A percentile compares a stretch with the other conserved stretches of the same genome.
Evolutionary conservation across 1,140 invertebrate species (phyloP).

Genomic region (Ladona fulva): DNA sequence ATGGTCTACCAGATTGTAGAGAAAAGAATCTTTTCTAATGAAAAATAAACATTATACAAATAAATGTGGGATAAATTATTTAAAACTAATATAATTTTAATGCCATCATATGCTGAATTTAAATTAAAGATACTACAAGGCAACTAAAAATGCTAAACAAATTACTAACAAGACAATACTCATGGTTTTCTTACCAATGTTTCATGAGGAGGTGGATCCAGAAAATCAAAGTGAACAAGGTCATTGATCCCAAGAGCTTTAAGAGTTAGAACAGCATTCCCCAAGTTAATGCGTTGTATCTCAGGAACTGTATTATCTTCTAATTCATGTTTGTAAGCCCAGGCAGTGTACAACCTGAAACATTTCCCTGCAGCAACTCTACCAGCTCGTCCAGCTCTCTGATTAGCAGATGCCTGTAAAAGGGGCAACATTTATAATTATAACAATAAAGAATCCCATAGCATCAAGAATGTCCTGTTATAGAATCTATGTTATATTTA

Average conservation of each 20-base stretch:
- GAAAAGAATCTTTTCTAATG: too few relatives aligned
- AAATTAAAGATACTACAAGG: too few relatives aligned
- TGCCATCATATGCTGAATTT: too few relatives aligned
- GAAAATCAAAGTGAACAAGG: constrained; percentile 95
- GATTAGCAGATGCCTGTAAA: constrained; percentile 75
- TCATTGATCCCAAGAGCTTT: constrained; percentile 98
- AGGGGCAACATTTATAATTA: not conserved
- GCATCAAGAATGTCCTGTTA: too few relatives aligned
- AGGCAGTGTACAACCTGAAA: constrained; percentile 92
- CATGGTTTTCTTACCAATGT: constrained; percentile 56
- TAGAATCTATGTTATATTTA: too few relatives aligned
- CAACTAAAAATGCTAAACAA: too few relatives aligned
- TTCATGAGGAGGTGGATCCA: constrained; percentile 97
- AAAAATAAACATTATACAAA: too few relatives aligned
- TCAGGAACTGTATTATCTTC: constrained; percentile 98
- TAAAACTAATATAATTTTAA: too few relatives aligned
- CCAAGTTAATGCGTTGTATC: constrained; percentile 95
- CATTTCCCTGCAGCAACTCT: constrained; percentile 94
- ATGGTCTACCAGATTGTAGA: too few relatives aligned
- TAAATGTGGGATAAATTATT: too few relatives aligned
- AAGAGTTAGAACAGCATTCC: constrained; percentile 92
- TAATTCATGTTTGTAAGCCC: constrained; percentile 95
- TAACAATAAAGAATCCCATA: too few relatives aligned
- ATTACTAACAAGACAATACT: too few relatives aligned
- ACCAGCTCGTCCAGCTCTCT: constrained; percentile 85